Conservation (phyloP, 2,888 invertebrate species). For the Erebia palarica region DNA sequence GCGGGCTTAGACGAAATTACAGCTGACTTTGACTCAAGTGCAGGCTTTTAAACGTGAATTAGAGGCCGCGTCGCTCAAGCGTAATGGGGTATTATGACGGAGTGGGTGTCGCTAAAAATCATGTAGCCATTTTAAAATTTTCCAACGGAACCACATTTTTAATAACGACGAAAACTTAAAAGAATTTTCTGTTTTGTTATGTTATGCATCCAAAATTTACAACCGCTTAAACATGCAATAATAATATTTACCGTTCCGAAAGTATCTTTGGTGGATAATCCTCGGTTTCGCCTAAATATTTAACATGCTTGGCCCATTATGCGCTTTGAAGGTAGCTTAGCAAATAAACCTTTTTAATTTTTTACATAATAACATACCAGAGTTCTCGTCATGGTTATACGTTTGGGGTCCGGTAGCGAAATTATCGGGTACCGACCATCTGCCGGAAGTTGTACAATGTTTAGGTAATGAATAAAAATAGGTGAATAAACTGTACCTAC, state of each 20-base stretch:
- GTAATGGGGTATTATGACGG: slow-evolving; percentile 78
- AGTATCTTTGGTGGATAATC: slow-evolving; percentile 36
- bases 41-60: slow-evolving; percentile 82
- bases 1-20: slow-evolving; percentile 79
- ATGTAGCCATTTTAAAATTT: slow-evolving; percentile 61
- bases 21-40: slow-evolving; percentile 79
- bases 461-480: slow-evolving; percentile 52
- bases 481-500: background rate
- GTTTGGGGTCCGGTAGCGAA: slow-evolving; percentile 51
- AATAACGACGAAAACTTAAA: slow-evolving; percentile 20
- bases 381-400: slow-evolving; percentile 50
- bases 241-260: slow-evolving; percentile 36
- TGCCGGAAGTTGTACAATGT: slow-evolving; percentile 80
- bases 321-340: slow-evolving; percentile 56
- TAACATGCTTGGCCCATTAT: slow-evolving; percentile 38
- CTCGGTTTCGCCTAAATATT: slow-evolving; percentile 41
- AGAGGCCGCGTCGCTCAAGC: slow-evolving; percentile 73
- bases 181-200: slow-evolving; percentile 16
- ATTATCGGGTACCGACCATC: slow-evolving; percentile 71
- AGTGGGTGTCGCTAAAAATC: slow-evolving; percentile 75
- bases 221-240: slow-evolving; percentile 27
- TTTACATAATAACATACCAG: slow-evolving; percentile 53
- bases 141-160: slow-evolving; percentile 26
- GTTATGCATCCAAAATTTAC: slow-evolving; percentile 15
- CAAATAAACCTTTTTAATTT: slow-evolving; percentile 58